A percentile compares a stretch with the other conserved stretches of the same genome.
Evolutionary conservation across 2,888 invertebrate species (phyloP).

Genomic region (Drosophila cognata): DNA sequence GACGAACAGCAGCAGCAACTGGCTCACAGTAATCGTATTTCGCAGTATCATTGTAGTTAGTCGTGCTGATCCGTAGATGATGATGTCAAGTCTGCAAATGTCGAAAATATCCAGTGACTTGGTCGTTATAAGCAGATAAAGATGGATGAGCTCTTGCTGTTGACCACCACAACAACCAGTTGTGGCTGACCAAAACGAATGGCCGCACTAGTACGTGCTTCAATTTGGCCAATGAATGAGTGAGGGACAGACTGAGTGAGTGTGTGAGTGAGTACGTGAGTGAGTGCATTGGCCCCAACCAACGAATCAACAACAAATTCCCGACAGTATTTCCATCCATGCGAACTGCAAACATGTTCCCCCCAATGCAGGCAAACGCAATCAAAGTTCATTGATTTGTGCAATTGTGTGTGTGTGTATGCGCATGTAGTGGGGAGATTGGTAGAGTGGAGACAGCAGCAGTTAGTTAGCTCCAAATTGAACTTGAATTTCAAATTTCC

Average conservation of each 20-base stretch:
- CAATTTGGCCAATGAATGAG: constrained; percentile 43
- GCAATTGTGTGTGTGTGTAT: constrained; percentile 14
- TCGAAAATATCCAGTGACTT: constrained; percentile 52
- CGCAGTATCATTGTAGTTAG: constrained; percentile 76
- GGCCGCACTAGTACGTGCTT: constrained; percentile 49
- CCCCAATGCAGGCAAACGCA: constrained; percentile 21
- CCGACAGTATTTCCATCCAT: constrained; percentile 20
- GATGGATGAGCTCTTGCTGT: constrained; percentile 44
- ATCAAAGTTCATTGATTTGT: constrained; percentile 69
- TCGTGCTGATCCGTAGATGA: constrained; percentile 39
- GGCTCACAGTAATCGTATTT: constrained; percentile 57
- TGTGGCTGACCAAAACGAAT: constrained; percentile 64
- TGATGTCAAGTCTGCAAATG: constrained; percentile 70
- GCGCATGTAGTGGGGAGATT: not conserved
- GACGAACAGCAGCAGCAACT: constrained; percentile 47
- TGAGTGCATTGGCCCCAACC: constrained; percentile 52
- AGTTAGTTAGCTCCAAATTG: not conserved
- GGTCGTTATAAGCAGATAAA: constrained; percentile 61
- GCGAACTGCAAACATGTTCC: constrained; percentile 60
- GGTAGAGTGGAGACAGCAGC: not conserved
- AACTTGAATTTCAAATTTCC: constrained; percentile 7
- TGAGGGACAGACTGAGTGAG: not conserved
- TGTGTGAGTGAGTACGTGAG: not conserved
- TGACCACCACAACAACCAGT: constrained; percentile 54
- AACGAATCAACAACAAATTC: constrained; percentile 6